Conservation (phyloP, 1,140 invertebrate genomes). For the Hycleus cichorii region DNA sequence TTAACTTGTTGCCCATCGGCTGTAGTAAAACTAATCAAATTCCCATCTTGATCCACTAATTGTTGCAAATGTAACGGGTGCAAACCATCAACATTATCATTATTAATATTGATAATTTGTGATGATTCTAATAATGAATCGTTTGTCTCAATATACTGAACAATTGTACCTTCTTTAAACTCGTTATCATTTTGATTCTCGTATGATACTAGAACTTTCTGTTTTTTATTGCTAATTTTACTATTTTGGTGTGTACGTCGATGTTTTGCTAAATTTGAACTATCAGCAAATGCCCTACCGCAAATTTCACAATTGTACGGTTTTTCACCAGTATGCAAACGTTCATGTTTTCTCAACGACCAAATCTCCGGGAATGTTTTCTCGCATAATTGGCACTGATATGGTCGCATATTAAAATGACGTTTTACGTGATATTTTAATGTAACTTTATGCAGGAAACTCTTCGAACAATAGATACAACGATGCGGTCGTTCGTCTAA, state of each 20-base stretch:
- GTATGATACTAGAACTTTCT: neutral
- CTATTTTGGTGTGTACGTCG: slow-evolving; percentile 32
- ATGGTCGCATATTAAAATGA: slow-evolving; percentile 55
- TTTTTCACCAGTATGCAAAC: slow-evolving; percentile 65
- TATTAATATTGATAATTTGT: neutral
- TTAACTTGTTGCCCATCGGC: slow-evolving; percentile 53
- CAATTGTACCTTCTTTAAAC: neutral
- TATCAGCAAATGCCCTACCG: slow-evolving; percentile 64
- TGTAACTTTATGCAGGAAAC: slow-evolving; percentile 56
- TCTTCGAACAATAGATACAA: slow-evolving; percentile 50
- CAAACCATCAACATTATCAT: slow-evolving; percentile 6
- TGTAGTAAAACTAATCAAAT: slow-evolving; percentile 58
- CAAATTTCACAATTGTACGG: slow-evolving; percentile 70
- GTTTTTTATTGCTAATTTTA: slow-evolving; percentile 1
- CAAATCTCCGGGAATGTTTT: slow-evolving; percentile 46
- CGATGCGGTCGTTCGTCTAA: slow-evolving; percentile 54
- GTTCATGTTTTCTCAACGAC: slow-evolving; percentile 59
- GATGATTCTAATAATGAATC: slow-evolving; percentile 6
- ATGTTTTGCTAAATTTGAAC: slow-evolving; percentile 59
- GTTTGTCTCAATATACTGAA: slow-evolving; percentile 9
- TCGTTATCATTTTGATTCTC: neutral
- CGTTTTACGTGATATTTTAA: slow-evolving; percentile 55
- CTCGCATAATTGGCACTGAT: slow-evolving; percentile 44
- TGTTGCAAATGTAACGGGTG: slow-evolving; percentile 34
- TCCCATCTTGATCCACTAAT: slow-evolving; percentile 60